A percentile compares a stretch with the other conserved stretches of the same genome.
These are phyloP conservation scores for Linyphia triangularis DNA, from an alignment of 2,888 invertebrate genomes.

Conservation along the genomic window DNA sequence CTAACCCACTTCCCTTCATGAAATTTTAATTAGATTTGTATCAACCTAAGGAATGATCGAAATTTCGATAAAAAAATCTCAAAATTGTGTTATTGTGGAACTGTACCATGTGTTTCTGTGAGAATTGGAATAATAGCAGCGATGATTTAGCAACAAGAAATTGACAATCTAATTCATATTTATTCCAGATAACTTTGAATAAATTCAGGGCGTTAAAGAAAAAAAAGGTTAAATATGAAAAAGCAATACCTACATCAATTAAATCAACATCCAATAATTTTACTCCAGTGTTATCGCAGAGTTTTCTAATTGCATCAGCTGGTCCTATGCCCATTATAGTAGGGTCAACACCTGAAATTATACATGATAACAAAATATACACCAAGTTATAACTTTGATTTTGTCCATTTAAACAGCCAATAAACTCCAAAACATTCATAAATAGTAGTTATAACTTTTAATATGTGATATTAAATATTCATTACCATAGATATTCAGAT, in stretches of 20 bases:
- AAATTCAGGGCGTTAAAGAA: too few relatives aligned
- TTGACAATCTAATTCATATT: too few relatives aligned
- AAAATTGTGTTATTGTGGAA: too few relatives aligned
- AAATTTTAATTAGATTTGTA: too few relatives aligned
- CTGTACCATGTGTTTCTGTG: too few relatives aligned
- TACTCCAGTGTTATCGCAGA: slow-evolving; percentile 89
- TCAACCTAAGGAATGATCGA: too few relatives aligned
- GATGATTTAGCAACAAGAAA: too few relatives aligned
- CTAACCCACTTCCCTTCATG: too few relatives aligned
- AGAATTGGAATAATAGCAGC: too few relatives aligned
- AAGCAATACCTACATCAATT: slow-evolving; percentile 86
- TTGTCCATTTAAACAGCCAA: background rate
- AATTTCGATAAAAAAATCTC: too few relatives aligned
- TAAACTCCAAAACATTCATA: background rate
- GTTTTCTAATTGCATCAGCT: slow-evolving; percentile 92
- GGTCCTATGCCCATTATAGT: slow-evolving; percentile 98
- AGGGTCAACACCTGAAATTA: slow-evolving; percentile 87
- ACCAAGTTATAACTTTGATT: background rate
- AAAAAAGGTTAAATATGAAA: background rate
- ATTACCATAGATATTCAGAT: background rate
- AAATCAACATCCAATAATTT: slow-evolving; percentile 93
- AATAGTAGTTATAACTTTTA: background rate
- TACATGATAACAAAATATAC: background rate
- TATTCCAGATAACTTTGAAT: too few relatives aligned
- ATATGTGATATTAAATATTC: background rate